Evolutionary conservation across 1,140 invertebrate genomes (phyloP).

Genomic region (Dendroctonus ponderosae): DNA sequence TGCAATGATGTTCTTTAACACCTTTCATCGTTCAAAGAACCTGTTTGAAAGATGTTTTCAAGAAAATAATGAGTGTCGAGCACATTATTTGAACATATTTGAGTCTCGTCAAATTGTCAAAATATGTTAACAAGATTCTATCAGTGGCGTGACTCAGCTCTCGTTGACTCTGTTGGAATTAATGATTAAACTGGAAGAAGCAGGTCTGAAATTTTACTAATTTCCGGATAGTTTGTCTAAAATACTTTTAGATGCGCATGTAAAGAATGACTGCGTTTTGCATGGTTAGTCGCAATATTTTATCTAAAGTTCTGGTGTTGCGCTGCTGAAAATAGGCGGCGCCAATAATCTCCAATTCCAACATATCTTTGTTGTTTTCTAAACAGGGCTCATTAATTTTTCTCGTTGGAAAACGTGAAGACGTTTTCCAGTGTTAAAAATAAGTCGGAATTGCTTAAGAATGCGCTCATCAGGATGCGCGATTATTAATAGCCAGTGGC

Average conservation of each 20-base stretch:
- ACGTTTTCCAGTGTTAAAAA: constrained; percentile 8
- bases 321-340: too few relatives aligned
- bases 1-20: constrained; percentile 11
- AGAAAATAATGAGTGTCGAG: constrained; percentile 27
- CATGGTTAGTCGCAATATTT: too few relatives aligned
- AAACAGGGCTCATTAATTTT: too few relatives aligned
- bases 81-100: constrained; percentile 9
- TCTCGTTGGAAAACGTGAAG: constrained; percentile 1
- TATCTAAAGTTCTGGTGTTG: too few relatives aligned
- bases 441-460: not conserved
- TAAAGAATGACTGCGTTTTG: too few relatives aligned
- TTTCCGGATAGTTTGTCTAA: too few relatives aligned
- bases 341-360: too few relatives aligned
- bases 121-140: constrained; percentile 2
- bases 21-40: constrained; percentile 11
- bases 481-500: constrained; percentile 11
- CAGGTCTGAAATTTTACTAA: too few relatives aligned
- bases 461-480: not conserved
- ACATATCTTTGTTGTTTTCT: too few relatives aligned
- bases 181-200: too few relatives aligned
- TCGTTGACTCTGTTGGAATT: too few relatives aligned
- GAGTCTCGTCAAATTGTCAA: constrained; percentile 1
- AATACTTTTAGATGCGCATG: too few relatives aligned
- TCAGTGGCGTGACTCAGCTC: not conserved
- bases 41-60: constrained; percentile 21